Conservation (phyloP, 2,113 vertebrate genomes). For the Microtus montanus region DNA sequence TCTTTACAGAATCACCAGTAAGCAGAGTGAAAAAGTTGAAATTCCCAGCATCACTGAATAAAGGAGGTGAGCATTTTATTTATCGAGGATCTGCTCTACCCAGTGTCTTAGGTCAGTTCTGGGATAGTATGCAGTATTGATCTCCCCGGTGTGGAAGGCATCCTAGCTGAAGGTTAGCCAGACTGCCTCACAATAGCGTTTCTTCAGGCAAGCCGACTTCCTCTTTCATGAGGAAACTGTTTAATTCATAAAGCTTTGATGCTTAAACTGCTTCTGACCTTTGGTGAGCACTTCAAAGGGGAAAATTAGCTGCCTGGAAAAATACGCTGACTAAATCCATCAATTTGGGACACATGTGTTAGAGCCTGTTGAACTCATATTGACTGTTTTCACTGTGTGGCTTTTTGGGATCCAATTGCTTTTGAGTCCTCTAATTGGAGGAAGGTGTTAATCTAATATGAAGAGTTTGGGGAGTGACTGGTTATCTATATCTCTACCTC, state of each 20-base stretch:
- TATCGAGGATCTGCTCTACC: not conserved
- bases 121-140: conserved; percentile 74
- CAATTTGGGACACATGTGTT: conserved; percentile 83
- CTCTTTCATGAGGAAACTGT: conserved; percentile 87
- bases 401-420: conserved; percentile 71
- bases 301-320: conserved; percentile 90
- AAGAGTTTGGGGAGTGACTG: conserved; percentile 73
- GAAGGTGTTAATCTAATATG: conserved; percentile 83
- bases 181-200: conserved; percentile 80
- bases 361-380: conserved; percentile 79
- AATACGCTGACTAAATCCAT: conserved; percentile 86
- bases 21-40: conserved; percentile 11
- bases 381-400: conserved; percentile 71
- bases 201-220: conserved; percentile 86
- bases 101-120: not conserved
- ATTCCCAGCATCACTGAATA: not conserved
- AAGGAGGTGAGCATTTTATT: conserved; percentile 18
- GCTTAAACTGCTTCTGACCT: conserved; percentile 91
- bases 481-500: conserved; percentile 72
- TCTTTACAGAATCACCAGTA: conserved; percentile 27
- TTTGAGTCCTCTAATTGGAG: conserved; percentile 69
- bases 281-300: conserved; percentile 87
- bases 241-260: conserved; percentile 93
- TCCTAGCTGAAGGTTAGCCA: conserved; percentile 83
- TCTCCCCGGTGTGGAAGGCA: conserved; percentile 83